Evolutionary conservation across 2,797 vertebrate species (phyloP), one percentile per base, ranked within the genome.

Genomic region (Pteropus rufus): DNA sequence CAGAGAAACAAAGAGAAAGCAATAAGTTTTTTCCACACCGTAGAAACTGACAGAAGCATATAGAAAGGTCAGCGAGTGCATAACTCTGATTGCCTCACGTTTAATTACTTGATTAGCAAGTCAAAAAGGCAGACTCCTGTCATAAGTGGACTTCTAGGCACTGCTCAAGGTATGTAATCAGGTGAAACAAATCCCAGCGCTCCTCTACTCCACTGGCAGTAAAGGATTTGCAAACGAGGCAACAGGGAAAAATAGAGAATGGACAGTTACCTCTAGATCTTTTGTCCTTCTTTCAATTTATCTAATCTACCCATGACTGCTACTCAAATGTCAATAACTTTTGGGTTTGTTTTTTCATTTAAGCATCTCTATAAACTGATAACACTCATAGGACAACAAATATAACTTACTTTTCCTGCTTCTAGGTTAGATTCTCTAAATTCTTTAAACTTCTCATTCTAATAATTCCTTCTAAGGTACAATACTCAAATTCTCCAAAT

Each of bases 1-100:
- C 7, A 91, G 26, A 94, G 69, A 93, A 92, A 89, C 31, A 72
- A 82, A 89, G 54, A 95, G n/a, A 94, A 90, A 60, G 26, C 52
- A 80, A 18, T 79, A 19, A 60, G 46, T 67, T 75, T 36, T 77
- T 86, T 36, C 72, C 54, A 56, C 41, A 87, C 31, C 54, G 19
- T 65, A 84, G 70, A 87, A 92, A 72, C 2, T 11, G 73, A 73
- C 26, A 49, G 62, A 92, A 77, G 54, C n/a, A 62, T 18, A 70
- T 0, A 67, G 46, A 83, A 90, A 62, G 39, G 85, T 65, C 54
- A 84, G 62, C 34, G 16, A 54, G 72, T 69, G 56, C 21, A n/a
- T 16, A 62, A 52, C 73, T 83, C 76, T 65, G 23, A 75, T 18
- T 58, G 58, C 41, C 72, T 95, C 75, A 18, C 21, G 10, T 31